Base-by-base conservation (phyloP, 2,113 vertebrate species). In the Dendrocopos noguchii region DNA sequence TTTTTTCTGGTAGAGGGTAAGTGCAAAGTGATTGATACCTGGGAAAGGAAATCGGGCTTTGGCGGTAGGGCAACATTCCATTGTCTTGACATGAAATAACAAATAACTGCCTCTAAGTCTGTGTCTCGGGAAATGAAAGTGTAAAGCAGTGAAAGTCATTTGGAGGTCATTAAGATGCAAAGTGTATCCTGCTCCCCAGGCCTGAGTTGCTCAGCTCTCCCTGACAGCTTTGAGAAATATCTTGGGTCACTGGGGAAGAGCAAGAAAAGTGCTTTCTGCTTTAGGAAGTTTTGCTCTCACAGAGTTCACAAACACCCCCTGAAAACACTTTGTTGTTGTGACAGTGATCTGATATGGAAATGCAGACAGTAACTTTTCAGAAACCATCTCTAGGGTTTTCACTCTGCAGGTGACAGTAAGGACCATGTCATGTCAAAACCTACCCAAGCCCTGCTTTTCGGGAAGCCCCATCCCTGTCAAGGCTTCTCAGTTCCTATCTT, bases 1-100 rank as follows among this genome's bases (percentile, higher is more conserved):
- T 33, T 21, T 36, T 74, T 87, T 90, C 65, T 91, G 34, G 36
- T 94, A 64, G 74, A 87, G 82, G 21, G 65, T 94, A 85, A 83
- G 90, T 94, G 93, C 4, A 3, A 94, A 94, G 81, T 94, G 91
- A 95, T 89, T 93, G 94, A 80, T 95, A 96, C 87, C 93, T 86
- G 93, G 83, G 91, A 94, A 94, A 84, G 94, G 93, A 96, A 96
- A 93, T 85, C 81, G 78, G 89, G 94, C 80, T 92, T 94, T 93
- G 94, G 90, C 75, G 4, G 94, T 12, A 1, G 76, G 90, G 73
- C 17, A 1, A 68, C 91, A 95, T 96, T 95, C 93, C 94, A 86
- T 92, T 94, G 93, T 87, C 92, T 93, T 94, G 94, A 96, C 85
- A 87, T 10, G 1, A 87, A 94, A 95, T 94, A 94, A 93, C 93